phyloP scores from a whole-genome alignment of 2,888 invertebrate species.

The Drosophila koepferae region DNA sequence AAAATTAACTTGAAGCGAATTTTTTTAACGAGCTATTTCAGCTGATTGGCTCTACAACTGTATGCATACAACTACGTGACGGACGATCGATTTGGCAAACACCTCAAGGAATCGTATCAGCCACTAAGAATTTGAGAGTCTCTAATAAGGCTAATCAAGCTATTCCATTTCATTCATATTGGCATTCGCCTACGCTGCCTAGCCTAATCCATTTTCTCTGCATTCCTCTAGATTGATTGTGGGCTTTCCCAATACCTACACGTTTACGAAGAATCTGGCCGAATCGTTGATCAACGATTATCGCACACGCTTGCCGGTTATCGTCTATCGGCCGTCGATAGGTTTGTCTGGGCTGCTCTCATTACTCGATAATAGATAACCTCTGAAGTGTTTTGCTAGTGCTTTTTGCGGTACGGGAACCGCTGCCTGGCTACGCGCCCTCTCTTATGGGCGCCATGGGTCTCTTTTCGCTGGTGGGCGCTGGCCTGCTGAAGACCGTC shows the following conservation, averaged over 20 bases:
- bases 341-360: constrained; percentile 85
- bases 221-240: constrained; percentile 59
- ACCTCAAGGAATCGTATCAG: not conserved
- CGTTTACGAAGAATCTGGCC: constrained; percentile 94
- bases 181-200: not conserved
- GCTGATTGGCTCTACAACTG: no score
- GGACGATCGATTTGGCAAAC: no score
- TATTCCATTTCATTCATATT: not conserved
- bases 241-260: constrained; percentile 93
- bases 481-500: constrained; percentile 73
- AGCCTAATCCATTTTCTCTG: no score
- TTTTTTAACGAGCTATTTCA: no score
- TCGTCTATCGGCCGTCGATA: constrained; percentile 95
- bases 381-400: constrained; percentile 46
- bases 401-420: constrained; percentile 68
- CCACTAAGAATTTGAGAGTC: not conserved
- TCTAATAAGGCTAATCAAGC: not conserved
- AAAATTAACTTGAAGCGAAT: no score
- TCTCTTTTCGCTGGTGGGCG: constrained; percentile 68
- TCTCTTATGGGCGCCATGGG: constrained; percentile 77
- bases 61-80: no score
- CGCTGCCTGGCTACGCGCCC: constrained; percentile 75
- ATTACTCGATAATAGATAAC: not conserved
- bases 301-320: constrained; percentile 88
- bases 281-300: constrained; percentile 92